Evolutionary conservation across 2,888 invertebrate species (phyloP).

Genomic region (Opisthograptis luteolata): DNA sequence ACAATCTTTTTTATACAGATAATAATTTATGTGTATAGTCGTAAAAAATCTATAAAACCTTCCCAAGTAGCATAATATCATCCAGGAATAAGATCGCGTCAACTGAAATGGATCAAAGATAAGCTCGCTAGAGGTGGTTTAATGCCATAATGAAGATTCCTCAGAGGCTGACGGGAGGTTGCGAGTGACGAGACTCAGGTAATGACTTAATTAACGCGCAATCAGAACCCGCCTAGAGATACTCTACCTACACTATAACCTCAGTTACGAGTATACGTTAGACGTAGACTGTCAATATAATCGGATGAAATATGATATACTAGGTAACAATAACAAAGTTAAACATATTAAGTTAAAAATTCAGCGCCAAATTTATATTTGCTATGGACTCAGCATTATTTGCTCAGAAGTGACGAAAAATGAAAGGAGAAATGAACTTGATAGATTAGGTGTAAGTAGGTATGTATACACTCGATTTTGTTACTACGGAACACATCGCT

Average conservation of each 20-base stretch:
- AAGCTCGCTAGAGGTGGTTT: slow-evolving; percentile 47
- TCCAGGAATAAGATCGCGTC: slow-evolving; percentile 9
- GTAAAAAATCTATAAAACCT: slow-evolving; percentile 1
- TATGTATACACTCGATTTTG: slow-evolving; percentile 55
- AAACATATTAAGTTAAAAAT: slow-evolving; percentile 17
- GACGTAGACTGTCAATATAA: neutral
- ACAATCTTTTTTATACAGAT: too few species aligned
- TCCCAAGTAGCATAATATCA: neutral
- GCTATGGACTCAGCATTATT: slow-evolving; percentile 30
- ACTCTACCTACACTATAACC: slow-evolving; percentile 26
- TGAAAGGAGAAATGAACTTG: slow-evolving; percentile 38
- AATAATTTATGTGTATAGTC: neutral
- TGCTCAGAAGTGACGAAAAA: slow-evolving; percentile 36
- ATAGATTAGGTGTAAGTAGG: slow-evolving; percentile 43
- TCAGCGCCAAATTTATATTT: slow-evolving; percentile 27
- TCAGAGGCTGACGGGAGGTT: slow-evolving; percentile 42
- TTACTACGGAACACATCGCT: slow-evolving; percentile 70
- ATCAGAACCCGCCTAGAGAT: slow-evolving; percentile 48
- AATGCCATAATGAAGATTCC: slow-evolving; percentile 60
- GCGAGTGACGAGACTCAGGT: slow-evolving; percentile 55
- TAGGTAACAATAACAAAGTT: slow-evolving; percentile 6
- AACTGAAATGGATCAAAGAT: slow-evolving; percentile 43
- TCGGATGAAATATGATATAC: neutral
- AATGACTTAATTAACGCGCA: slow-evolving; percentile 69
- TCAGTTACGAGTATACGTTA: slow-evolving; percentile 7